Percentiles rank a stretch among this genome's conserved stretches.
Evolutionary conservation across 2,113 vertebrate genomes (phyloP).

Genomic region (Potamarius usumacintae): DNA sequence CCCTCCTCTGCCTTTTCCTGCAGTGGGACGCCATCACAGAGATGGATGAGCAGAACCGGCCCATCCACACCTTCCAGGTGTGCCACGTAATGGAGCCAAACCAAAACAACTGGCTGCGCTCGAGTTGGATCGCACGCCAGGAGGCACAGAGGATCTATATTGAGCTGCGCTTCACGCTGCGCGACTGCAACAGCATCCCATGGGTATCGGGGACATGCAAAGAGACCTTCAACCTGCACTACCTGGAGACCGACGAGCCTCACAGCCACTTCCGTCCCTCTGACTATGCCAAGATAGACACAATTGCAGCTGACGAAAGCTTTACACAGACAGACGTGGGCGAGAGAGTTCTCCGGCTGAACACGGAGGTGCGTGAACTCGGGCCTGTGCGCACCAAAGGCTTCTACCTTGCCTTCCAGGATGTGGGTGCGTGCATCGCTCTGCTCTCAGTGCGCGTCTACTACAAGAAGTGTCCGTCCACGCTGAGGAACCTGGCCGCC

Average conservation of each 20-base stretch:
- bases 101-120: conserved; percentile 98
- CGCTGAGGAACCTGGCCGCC: conserved; percentile 86
- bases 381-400: conserved; percentile 89
- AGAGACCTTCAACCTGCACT: conserved; percentile 97
- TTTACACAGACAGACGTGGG: conserved; percentile 98
- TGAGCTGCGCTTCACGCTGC: conserved; percentile 95
- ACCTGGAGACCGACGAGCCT: conserved; percentile 87
- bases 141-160: conserved; percentile 93
- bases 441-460: conserved; percentile 93
- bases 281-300: conserved; percentile 94
- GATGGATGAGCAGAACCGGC: conserved; percentile 96
- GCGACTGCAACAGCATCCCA: conserved; percentile 98
- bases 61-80: conserved; percentile 97
- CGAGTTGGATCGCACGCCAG: conserved; percentile 92
- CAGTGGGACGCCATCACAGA: conserved; percentile 99
- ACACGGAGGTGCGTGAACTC: conserved; percentile 95
- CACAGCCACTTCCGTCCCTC: conserved; percentile 81
- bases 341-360: conserved; percentile 95
- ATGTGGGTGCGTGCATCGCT: conserved; percentile 95
- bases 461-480: conserved; percentile 95
- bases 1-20: conserved; percentile 41
- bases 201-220: conserved; percentile 97
- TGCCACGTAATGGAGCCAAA: conserved; percentile 98
- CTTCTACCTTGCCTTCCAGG: conserved; percentile 96
- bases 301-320: conserved; percentile 96